Percentiles rank a stretch among this genome's conserved stretches.
Evolutionary conservation across 2,797 vertebrate genomes (phyloP).

Genomic region (Clarias platycephalus): DNA sequence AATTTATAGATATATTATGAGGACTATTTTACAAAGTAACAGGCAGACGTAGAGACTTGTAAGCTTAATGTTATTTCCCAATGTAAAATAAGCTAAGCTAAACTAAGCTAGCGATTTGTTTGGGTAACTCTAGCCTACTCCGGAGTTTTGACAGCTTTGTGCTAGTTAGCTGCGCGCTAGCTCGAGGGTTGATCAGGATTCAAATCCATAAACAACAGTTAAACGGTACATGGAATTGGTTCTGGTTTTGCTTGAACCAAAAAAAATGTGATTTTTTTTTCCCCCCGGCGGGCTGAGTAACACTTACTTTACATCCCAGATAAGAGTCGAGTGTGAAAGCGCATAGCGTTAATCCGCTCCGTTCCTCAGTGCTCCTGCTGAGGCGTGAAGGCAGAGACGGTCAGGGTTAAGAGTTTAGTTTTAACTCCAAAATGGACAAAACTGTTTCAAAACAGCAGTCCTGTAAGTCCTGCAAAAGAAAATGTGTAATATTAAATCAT

Average conservation of each 20-base stretch:
- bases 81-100: background rate
- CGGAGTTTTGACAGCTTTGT: conserved; percentile 35
- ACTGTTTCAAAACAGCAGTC: conserved; percentile 39
- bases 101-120: background rate
- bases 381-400: conserved; percentile 33
- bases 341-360: background rate
- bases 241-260: background rate
- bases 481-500: no score
- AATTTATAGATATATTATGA: no score
- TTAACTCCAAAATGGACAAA: background rate
- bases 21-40: background rate
- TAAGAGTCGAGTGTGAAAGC: background rate
- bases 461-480: no score
- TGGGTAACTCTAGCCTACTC: conserved; percentile 9
- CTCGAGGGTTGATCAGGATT: background rate
- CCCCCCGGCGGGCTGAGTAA: background rate
- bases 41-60: no score
- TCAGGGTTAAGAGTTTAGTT: background rate
- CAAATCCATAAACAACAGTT: background rate
- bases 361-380: background rate
- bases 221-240: no score
- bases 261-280: background rate
- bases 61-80: background rate
- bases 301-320: background rate
- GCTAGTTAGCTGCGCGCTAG: conserved; percentile 5